Evolutionary conservation across 1,140 invertebrate genomes (phyloP), one percentile per base, ranked within the genome.

Genomic region (Atta cephalotes): DNA sequence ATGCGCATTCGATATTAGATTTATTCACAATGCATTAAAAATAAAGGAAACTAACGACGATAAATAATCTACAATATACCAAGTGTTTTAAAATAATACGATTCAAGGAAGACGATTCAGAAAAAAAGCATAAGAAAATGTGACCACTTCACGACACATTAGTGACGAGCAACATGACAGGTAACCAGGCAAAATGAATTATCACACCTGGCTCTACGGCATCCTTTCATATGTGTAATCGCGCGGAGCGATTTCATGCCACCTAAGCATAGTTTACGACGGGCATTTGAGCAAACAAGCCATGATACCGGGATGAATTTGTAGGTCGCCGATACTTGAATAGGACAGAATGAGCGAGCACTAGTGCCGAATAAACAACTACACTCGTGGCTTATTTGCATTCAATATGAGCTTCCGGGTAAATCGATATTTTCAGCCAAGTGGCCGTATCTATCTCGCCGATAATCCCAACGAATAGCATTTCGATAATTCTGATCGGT

Each of bases 291-390:
- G 80, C 80, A 76, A 76, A 84, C 70, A 76, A 35, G 45, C 80
- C 56, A 51, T 53, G 79, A 81, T 65, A 65, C 16, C 39, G 76
- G 49, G 62, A 89, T 89, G 86, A 90, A 87, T 89, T 87, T 77
- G 88, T 87, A 89, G 89, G 70, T 74, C 68, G 71, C 28, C 79
- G 31, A n/a, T 72, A 66, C 51, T 80, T 79, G 85, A 85, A 84
- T 68, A 63, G 72, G 62, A 56, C 21, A 66, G 77, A 89, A 89
- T 87, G 76, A 90, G 86, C 89, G 89, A 80, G 70, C 89, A 28
- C 71, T 89, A 90, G 88, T 63, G 86, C 85, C 86, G 86, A 88
- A 91, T 91, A 91, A 91, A 91, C 89, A 91, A 91, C 86, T 84
- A 60, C 78, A 82, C 71, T 63, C 76, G 35, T 65, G 45, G 82